phyloP scores from a whole-genome alignment of 2,113 vertebrate species.

The Hippocampus comes region DNA sequence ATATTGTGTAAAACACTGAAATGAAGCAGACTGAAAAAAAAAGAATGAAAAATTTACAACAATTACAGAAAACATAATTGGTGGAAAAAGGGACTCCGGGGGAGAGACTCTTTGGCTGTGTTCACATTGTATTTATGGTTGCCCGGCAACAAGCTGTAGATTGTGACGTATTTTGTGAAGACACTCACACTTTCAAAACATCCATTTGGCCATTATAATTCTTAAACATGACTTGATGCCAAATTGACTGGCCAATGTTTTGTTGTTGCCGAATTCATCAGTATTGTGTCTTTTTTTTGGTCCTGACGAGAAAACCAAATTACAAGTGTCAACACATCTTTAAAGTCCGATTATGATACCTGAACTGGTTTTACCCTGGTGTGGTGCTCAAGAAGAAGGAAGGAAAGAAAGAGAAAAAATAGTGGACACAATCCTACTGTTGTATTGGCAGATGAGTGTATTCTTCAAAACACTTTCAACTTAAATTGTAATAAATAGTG shows the following conservation, averaged over 20 bases:
- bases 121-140: not conserved
- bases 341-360: not conserved
- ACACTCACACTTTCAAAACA: not conserved
- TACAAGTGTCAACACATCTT: not conserved
- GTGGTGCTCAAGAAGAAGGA: not conserved
- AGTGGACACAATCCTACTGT: too few relatives aligned
- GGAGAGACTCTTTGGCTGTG: not conserved
- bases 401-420: too few relatives aligned
- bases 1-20: not conserved
- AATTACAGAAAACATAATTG: not conserved
- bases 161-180: not conserved
- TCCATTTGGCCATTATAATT: not conserved
- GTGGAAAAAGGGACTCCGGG: not conserved
- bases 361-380: not conserved
- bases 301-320: not conserved
- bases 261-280: not conserved
- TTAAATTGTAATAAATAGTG: not conserved
- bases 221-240: not conserved
- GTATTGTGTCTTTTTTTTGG: not conserved
- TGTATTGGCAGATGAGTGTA: not conserved
- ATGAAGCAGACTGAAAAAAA: not conserved
- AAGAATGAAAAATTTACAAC: not conserved
- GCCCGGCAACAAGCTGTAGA: not conserved
- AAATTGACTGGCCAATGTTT: not conserved
- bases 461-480: not conserved